Conservation (phyloP, 2,113 vertebrate genomes). For the Pangasianodon hypophthalmus region DNA sequence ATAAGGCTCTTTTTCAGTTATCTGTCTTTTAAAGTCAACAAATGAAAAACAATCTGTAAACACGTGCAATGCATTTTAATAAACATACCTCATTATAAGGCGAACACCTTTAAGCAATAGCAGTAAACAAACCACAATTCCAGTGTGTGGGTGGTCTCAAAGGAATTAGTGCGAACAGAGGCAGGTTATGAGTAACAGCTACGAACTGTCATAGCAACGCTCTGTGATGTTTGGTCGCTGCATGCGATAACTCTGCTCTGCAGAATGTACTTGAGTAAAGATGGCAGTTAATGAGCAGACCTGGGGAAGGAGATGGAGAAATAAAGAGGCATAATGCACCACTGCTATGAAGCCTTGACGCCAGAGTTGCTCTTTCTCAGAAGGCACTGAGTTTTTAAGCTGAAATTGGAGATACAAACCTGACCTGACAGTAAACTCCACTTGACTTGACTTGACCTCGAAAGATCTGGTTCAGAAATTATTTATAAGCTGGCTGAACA, state of each 20-base stretch:
- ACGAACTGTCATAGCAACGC: slow-evolving; percentile 36
- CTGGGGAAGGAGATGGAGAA: slow-evolving; percentile 10
- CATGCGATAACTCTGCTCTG: neutral
- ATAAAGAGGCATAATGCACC: slow-evolving; percentile 29
- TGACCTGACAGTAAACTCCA: neutral
- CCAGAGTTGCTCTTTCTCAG: slow-evolving; percentile 10
- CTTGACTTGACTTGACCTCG: neutral
- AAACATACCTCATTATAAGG: neutral
- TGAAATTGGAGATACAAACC: neutral
- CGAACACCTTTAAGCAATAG: neutral
- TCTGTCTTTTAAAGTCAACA: neutral
- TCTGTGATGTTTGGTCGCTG: neutral
- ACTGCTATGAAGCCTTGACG: slow-evolving; percentile 15
- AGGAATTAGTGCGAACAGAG: slow-evolving; percentile 4
- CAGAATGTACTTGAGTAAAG: slow-evolving; percentile 36
- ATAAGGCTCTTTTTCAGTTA: neutral
- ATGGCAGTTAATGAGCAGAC: slow-evolving; percentile 28
- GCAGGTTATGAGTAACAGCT: slow-evolving; percentile 25
- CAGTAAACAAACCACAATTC: neutral
- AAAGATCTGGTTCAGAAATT: slow-evolving; percentile 23
- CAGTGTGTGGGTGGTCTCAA: slow-evolving; percentile 5
- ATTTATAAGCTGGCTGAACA: neutral
- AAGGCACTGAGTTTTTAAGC: slow-evolving; percentile 20
- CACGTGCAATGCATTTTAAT: slow-evolving; percentile 3
- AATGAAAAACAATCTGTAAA: neutral